Evolutionary conservation across 2,888 invertebrate species (phyloP).

Genomic region (Xanthia togata): DNA sequence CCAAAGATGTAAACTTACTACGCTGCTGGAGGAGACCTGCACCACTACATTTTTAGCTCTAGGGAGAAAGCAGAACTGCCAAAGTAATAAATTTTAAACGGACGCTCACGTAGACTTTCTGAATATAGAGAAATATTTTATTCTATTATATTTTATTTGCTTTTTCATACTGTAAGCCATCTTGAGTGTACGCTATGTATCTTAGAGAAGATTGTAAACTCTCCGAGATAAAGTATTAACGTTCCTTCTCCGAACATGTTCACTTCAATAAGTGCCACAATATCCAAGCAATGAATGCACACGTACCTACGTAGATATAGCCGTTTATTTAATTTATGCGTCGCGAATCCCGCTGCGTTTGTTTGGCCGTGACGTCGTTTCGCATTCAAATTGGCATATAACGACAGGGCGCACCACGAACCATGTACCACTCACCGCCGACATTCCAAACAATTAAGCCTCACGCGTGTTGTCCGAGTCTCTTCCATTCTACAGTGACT

Average conservation of each 20-base stretch:
- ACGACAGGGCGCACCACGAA: slow-evolving; percentile 54
- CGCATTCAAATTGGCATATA: slow-evolving; percentile 64
- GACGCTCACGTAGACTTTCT: slow-evolving; percentile 23
- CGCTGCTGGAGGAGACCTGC: slow-evolving; percentile 76
- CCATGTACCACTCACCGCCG: slow-evolving; percentile 46
- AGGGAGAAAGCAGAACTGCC: slow-evolving; percentile 36
- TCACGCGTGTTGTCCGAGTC: slow-evolving; percentile 62
- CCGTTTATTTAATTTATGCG: slow-evolving; percentile 48
- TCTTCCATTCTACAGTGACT: slow-evolving; percentile 74
- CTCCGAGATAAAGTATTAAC: not conserved
- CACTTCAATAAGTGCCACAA: not conserved
- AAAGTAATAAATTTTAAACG: slow-evolving; percentile 36
- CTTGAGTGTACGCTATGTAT: not conserved
- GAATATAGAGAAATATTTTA: slow-evolving; percentile 24
- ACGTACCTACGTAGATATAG: slow-evolving; percentile 22
- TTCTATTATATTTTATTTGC: slow-evolving; percentile 28
- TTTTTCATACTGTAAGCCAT: not conserved
- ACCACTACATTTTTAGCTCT: slow-evolving; percentile 42
- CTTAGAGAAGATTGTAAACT: not conserved
- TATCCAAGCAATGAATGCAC: slow-evolving; percentile 3
- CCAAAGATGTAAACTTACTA: slow-evolving; percentile 79
- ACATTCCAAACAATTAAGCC: slow-evolving; percentile 66
- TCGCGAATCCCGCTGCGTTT: slow-evolving; percentile 50
- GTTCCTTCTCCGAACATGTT: not conserved
- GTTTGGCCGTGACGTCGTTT: slow-evolving; percentile 63